phyloP scores from a whole-genome alignment of 1,140 invertebrate species.

The Cryptotermes secundus region DNA sequence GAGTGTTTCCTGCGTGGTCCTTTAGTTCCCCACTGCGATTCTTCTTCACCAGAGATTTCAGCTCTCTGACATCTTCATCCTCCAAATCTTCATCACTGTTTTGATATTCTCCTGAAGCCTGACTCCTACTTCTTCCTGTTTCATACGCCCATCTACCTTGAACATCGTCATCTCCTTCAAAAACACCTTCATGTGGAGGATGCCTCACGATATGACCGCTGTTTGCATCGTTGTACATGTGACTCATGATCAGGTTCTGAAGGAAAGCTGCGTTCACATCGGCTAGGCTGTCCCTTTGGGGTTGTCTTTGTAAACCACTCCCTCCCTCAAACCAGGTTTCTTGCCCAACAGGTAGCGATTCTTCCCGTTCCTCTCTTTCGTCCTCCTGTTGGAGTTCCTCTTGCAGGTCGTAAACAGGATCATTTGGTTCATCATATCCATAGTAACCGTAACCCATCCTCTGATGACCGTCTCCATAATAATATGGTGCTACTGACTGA shows the following conservation, averaged over 20 bases:
- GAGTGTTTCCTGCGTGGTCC: not conserved
- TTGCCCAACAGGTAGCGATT: constrained; percentile 59
- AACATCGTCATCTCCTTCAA: constrained; percentile 51
- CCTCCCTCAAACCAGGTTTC: constrained; percentile 61
- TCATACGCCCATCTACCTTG: constrained; percentile 46
- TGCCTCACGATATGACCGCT: constrained; percentile 40
- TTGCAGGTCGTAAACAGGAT: constrained; percentile 47
- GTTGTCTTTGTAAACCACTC: constrained; percentile 36
- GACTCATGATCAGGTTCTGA: constrained; percentile 60
- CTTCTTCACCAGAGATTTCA: constrained; percentile 55
- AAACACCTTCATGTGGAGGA: constrained; percentile 38
- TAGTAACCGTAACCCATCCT: constrained; percentile 41
- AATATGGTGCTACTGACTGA: constrained; percentile 47
- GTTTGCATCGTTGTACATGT: constrained; percentile 60
- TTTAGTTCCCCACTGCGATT: constrained; percentile 22
- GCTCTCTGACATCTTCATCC: constrained; percentile 60
- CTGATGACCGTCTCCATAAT: constrained; percentile 44
- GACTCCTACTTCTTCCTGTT: constrained; percentile 34
- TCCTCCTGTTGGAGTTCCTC: constrained; percentile 50
- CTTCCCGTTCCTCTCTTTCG: constrained; percentile 50
- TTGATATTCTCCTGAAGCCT: constrained; percentile 37
- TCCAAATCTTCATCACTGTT: constrained; percentile 46
- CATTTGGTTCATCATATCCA: constrained; percentile 48
- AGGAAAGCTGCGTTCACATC: constrained; percentile 60
- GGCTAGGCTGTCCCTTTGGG: constrained; percentile 38